Evolutionary conservation across 2,113 vertebrate genomes (phyloP), one percentile per base, ranked within the genome.

Genomic region (Callopanchax toddi): DNA sequence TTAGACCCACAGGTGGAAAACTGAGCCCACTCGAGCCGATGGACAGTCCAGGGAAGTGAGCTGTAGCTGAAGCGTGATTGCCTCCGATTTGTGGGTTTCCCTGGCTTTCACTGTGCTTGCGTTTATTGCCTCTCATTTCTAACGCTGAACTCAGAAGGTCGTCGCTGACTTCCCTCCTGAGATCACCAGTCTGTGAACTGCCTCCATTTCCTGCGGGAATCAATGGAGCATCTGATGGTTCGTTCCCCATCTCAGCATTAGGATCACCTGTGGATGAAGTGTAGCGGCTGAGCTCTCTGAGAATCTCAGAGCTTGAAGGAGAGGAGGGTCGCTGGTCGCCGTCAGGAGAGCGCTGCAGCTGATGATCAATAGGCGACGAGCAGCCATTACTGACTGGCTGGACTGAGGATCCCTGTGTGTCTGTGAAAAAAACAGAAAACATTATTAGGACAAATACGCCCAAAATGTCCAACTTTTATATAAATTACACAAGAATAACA

Each of bases 271-370:
- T 84, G 3, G 93, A 91, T 45, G 93, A 91, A 0, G 94, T 89
- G 7, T 95, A 99, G 87, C 93, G 94, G 84, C 94, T 95, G 86
- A 98, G 90, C 89, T 98, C 96, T 1, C 93, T 89, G 83, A 98
- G 92, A 75, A 99, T 95, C 86, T 97, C 94, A 0, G 96, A 94
- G 81, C 95, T 96, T 82, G 95, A 91, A 0, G 96, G 96, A 68
- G 96, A 95, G 62, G 95, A 91, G 3, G 94, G 90, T 43, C 85
- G 92, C 58, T 92, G 91, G 39, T 93, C 91, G 21, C 91, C 89
- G 36, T 94, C 92, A 0, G 94, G 64, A 4, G 94, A 93, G 8
- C 90, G 92, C 65, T 90, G 93, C n/a, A n/a, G n/a, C 65, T 89
- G 93, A 7, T 79, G 86, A 60, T 91, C 83, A 1, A 79, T 74